These are phyloP conservation scores for Chionomys nivalis DNA, from an alignment of 2,113 vertebrate species.

Conservation along the genomic window DNA sequence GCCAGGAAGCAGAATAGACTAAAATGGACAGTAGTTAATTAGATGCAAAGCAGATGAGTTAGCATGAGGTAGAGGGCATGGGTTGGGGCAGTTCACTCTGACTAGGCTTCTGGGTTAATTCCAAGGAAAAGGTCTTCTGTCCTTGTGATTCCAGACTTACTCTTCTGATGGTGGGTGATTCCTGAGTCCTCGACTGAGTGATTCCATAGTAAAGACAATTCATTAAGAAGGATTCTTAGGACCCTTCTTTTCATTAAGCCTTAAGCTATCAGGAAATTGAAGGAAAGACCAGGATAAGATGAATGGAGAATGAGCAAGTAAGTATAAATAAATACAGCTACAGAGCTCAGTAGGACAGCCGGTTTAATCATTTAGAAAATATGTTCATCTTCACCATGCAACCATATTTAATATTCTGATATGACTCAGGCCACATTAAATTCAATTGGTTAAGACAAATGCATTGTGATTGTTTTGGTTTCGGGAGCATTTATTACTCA, in stretches of 20 bases:
- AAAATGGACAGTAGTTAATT: not conserved
- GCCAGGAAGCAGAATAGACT: not conserved
- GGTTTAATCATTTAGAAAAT: not conserved
- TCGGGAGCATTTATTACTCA: not conserved
- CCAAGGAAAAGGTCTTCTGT: not conserved
- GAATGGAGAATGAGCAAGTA: not conserved
- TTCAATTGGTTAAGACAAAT: not conserved
- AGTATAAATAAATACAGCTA: not conserved
- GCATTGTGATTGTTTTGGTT: not conserved
- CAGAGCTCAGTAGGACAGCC: not conserved
- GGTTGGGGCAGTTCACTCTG: fast-evolving
- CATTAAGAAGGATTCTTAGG: not conserved
- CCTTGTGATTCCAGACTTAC: not conserved
- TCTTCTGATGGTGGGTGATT: not conserved
- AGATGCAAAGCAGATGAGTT: not conserved
- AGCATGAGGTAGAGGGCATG: no score
- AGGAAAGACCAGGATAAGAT: not conserved
- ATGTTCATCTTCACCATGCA: not conserved
- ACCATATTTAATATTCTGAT: not conserved
- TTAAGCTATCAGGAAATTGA: not conserved
- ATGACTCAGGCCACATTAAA: not conserved
- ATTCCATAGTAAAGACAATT: not conserved
- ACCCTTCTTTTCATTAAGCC: not conserved
- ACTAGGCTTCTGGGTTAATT: not conserved
- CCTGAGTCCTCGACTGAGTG: not conserved